Percentiles rank a stretch among this genome's conserved stretches.
Evolutionary conservation across 2,888 invertebrate genomes (phyloP).

Genomic region (Scotopteryx bipunctaria): DNA sequence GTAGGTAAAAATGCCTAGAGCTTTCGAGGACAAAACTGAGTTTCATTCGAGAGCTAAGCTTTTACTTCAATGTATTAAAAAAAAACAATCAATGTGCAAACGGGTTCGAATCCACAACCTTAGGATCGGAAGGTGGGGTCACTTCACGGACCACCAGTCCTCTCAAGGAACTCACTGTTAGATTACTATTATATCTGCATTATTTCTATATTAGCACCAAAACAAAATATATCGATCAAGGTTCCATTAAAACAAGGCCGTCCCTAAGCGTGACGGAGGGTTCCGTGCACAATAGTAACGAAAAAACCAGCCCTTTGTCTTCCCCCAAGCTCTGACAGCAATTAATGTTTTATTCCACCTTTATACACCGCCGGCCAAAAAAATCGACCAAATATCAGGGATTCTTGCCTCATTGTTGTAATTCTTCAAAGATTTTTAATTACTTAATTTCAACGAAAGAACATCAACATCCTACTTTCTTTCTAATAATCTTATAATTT

Average conservation of each 20-base stretch:
- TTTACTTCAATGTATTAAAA: too few species aligned
- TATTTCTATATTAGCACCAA: slow-evolving; percentile 29
- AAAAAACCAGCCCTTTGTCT: slow-evolving; percentile 71
- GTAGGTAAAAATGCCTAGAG: too few species aligned
- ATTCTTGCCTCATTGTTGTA: slow-evolving; percentile 28
- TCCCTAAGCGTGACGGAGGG: slow-evolving; percentile 69
- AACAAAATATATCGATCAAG: slow-evolving; percentile 46
- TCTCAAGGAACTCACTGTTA: too few species aligned
- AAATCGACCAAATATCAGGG: slow-evolving; percentile 44
- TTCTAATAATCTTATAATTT: too few species aligned
- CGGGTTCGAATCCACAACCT: too few species aligned
- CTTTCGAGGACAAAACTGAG: too few species aligned
- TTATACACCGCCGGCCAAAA: slow-evolving; percentile 54
- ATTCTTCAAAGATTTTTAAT: slow-evolving; percentile 9
- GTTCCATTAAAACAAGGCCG: slow-evolving; percentile 47
- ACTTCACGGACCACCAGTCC: too few species aligned
- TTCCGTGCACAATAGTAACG: slow-evolving; percentile 70
- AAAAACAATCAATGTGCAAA: too few species aligned
- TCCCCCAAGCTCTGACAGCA: slow-evolving; percentile 69
- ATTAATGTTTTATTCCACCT: slow-evolving; percentile 78
- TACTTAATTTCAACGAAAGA: too few species aligned
- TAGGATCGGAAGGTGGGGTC: too few species aligned
- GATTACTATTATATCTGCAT: slow-evolving; percentile 21
- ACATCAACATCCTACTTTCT: too few species aligned
- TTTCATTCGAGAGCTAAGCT: too few species aligned